These are phyloP conservation scores for Loxodonta africana DNA, from an alignment of 2,113 vertebrate species.

Conservation along the genomic window DNA sequence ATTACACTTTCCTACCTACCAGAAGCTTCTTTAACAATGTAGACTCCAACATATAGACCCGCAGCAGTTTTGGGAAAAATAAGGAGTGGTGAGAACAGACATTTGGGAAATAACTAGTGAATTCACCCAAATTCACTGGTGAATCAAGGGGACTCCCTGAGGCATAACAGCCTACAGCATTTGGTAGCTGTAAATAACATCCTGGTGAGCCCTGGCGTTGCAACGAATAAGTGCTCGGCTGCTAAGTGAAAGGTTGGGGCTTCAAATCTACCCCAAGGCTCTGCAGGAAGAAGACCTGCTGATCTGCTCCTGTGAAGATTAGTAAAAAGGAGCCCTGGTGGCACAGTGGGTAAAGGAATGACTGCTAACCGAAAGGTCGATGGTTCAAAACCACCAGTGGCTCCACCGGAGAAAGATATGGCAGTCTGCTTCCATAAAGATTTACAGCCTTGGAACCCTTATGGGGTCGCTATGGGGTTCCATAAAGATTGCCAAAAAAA, in stretches of 20 bases:
- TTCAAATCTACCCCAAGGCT: background rate
- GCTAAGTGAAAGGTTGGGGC: background rate
- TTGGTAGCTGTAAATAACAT: conserved; percentile 66
- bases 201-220: background rate
- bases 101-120: conserved; percentile 47
- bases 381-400: too few relatives aligned
- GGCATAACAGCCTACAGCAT: conserved; percentile 24
- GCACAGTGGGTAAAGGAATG: too few relatives aligned
- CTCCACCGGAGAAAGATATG: too few relatives aligned
- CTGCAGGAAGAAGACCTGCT: background rate
- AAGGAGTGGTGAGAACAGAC: conserved; percentile 61
- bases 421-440: too few relatives aligned
- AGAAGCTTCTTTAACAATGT: conserved; percentile 82
- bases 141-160: background rate
- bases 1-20: conserved; percentile 93
- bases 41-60: conserved; percentile 66
- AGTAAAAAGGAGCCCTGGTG: background rate
- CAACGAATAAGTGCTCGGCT: background rate
- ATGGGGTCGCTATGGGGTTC: background rate
- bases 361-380: too few relatives aligned
- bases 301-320: background rate
- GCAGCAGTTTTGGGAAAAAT: conserved; percentile 59
- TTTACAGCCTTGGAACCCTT: too few relatives aligned
- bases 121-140: conserved; percentile 21
- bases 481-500: background rate